Evolutionary conservation across 1,140 invertebrate genomes (phyloP), one percentile per base, ranked within the genome.

Genomic region (Drosophila triauraria): DNA sequence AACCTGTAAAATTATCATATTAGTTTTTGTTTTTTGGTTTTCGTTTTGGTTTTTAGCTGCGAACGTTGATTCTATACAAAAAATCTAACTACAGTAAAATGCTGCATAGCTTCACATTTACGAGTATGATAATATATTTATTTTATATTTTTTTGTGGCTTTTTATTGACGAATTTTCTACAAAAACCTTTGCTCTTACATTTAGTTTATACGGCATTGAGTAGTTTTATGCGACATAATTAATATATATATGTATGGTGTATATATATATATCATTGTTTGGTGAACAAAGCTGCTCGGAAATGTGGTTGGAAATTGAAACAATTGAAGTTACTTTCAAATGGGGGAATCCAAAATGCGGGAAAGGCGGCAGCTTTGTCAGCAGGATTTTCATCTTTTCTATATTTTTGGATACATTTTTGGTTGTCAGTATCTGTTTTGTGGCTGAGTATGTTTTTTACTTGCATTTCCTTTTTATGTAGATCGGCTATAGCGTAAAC

Each of bases 11-110:
- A 76, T 71, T 67, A 63, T 87, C 58, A 69, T 78, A 75, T 82
- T 75, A 44, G 57, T 63, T 44, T 46, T 71, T 72, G 56, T 43
- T 20, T 57, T 23, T 68, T 64, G 63, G 51, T 20, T 59, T 59
- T 35, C 43, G 64, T 85, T 71, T 68, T 43, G 48, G 50, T 71
- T 77, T 77, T 75, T 82, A 76, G 81, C 69, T 82, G 75, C 79
- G 72, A 90, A 80, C 75, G 76, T 78, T 80, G 79, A 77, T 86
- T 78, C 65, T 91, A 80, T 86, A 82, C 71, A 91, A 82, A 86
- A 78, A 86, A 90, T 85, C 85, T 88, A 88, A 85, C 85, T 90
- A 88, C 85, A 74, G 75, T 85, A 85, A 88, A 88, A 88, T 88
- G 74, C 69, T 79, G 78, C 78, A 80, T 80, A 80, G 78, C 76